Evolutionary conservation across 2,888 invertebrate species (phyloP).

Genomic region (Leptinotarsa haldemani): DNA sequence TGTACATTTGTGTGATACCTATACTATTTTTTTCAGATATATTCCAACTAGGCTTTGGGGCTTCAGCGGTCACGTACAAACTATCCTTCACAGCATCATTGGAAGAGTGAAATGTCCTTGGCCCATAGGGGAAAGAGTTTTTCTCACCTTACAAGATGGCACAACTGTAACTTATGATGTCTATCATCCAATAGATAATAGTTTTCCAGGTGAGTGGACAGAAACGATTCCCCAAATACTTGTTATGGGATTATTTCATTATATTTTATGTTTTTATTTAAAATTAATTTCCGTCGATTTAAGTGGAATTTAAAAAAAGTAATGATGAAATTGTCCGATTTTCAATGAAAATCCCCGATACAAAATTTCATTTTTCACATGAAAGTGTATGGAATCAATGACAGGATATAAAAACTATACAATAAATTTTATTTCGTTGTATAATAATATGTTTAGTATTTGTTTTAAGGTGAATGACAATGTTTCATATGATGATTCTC

Average conservation of each 20-base stretch:
- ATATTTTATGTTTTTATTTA: no score
- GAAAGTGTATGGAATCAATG: no score
- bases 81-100: conserved; percentile 89
- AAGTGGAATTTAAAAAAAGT: no score
- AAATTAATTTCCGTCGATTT: no score
- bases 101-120: conserved; percentile 89
- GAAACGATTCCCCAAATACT: not conserved
- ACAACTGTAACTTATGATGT: conserved; percentile 93
- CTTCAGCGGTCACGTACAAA: conserved; percentile 95
- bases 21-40: conserved; percentile 74
- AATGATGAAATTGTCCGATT: no score
- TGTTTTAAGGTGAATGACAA: no score
- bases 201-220: conserved; percentile 74
- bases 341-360: no score
- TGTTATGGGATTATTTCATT: not conserved
- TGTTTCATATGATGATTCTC: no score
- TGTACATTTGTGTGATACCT: not conserved
- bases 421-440: no score
- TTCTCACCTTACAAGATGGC: conserved; percentile 81
- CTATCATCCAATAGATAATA: conserved; percentile 82
- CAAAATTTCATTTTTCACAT: no score
- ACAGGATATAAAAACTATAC: no score
- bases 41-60: conserved; percentile 93
- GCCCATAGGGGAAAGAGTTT: conserved; percentile 87
- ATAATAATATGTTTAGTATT: no score